These are phyloP conservation scores for Sesamia nonagrioides DNA, from an alignment of 1,140 invertebrate genomes.

Conservation along the genomic window DNA sequence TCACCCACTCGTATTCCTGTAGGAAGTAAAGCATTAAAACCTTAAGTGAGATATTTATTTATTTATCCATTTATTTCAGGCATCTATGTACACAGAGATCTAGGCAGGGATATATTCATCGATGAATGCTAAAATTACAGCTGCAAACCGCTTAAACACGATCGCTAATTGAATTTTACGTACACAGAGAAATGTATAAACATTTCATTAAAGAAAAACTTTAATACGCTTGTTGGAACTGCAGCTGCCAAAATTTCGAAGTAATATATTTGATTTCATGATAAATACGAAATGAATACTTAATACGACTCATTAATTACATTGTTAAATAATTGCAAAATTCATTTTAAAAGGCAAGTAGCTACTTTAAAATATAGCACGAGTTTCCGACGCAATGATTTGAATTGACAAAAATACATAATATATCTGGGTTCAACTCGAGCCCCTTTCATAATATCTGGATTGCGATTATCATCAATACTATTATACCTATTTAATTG, in stretches of 20 bases:
- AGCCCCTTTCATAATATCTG: neutral
- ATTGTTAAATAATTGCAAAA: neutral
- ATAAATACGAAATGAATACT: neutral
- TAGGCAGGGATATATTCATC: no score
- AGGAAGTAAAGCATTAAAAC: neutral
- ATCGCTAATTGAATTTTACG: slow-evolving; percentile 27
- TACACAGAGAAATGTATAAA: slow-evolving; percentile 35
- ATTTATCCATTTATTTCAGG: no score
- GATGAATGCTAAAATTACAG: slow-evolving; percentile 14
- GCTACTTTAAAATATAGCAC: neutral
- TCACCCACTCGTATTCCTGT: no score
- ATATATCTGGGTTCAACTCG: neutral
- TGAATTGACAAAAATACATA: neutral
- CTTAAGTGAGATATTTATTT: slow-evolving; percentile 30
- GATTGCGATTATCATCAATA: no score
- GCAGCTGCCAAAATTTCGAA: slow-evolving; percentile 38
- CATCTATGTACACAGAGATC: no score
- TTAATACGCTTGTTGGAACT: neutral
- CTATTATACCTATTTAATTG: no score
- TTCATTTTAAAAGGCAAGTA: neutral
- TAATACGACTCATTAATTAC: neutral
- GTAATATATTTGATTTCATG: neutral
- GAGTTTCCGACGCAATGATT: neutral
- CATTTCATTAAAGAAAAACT: slow-evolving; percentile 31
- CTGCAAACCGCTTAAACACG: slow-evolving; percentile 21